These are phyloP conservation scores for Aeoliscus strigatus DNA, from an alignment of 2,797 vertebrate species.

Conservation along the genomic window DNA sequence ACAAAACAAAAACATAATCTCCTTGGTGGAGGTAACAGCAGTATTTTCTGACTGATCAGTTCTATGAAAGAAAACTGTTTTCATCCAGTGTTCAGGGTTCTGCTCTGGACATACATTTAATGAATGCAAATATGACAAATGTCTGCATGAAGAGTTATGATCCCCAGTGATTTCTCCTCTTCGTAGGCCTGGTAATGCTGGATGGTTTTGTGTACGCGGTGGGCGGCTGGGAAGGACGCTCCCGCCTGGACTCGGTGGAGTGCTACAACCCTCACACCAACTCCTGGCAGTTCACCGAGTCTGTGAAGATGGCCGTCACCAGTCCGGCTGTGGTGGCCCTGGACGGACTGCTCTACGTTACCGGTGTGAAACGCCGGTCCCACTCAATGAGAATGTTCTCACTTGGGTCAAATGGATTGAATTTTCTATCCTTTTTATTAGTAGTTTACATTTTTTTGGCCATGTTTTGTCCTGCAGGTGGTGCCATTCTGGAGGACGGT, in stretches of 20 bases:
- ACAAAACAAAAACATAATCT: too few relatives aligned
- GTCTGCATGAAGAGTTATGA: too few relatives aligned
- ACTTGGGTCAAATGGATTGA: too few relatives aligned
- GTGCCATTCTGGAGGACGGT: conserved; percentile 78
- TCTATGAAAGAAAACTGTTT: too few relatives aligned
- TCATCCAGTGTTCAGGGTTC: too few relatives aligned
- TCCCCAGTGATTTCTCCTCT: not conserved
- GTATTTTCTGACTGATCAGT: too few relatives aligned
- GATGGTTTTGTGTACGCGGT: conserved; percentile 82
- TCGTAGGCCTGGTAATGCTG: conserved; percentile 74
- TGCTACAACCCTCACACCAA: conserved; percentile 79
- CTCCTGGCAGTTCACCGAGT: conserved; percentile 76
- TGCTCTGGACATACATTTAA: too few relatives aligned
- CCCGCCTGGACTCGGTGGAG: conserved; percentile 77
- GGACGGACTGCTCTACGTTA: conserved; percentile 78
- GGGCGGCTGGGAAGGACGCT: conserved; percentile 79
- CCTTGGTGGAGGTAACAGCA: too few relatives aligned
- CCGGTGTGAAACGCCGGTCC: conserved; percentile 55
- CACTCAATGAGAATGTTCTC: not conserved
- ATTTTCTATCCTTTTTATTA: too few relatives aligned
- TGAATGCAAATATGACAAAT: too few relatives aligned
- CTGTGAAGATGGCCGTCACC: conserved; percentile 80
- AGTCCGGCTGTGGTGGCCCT: conserved; percentile 80
- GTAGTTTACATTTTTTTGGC: not conserved
- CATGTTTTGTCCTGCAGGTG: conserved; percentile 50